These are phyloP conservation scores for Scaptomyza cyrtandrae DNA, from an alignment of 2,888 invertebrate genomes.

Conservation along the genomic window DNA sequence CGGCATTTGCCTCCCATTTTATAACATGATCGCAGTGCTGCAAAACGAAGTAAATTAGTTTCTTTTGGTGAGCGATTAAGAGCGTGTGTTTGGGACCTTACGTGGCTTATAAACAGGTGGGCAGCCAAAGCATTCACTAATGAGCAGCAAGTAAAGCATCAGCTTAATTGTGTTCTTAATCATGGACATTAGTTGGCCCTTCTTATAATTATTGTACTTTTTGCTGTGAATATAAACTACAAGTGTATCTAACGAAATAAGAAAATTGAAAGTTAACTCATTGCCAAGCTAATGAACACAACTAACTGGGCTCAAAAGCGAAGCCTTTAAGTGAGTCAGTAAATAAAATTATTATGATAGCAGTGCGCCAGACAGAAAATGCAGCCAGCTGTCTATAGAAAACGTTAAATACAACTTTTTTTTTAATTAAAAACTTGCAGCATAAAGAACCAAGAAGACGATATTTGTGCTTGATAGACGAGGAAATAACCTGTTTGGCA, in stretches of 20 bases:
- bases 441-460: conserved; percentile 25
- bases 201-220: neutral
- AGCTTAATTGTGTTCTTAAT: conserved; percentile 5
- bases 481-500: neutral
- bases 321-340: conserved; percentile 58
- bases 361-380: conserved; percentile 38
- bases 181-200: neutral
- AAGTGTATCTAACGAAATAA: neutral
- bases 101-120: neutral
- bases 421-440: conserved; percentile 76
- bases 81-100: neutral
- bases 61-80: rapidly evolving
- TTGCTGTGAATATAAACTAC: neutral
- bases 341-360: conserved; percentile 67
- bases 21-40: conserved; percentile 18
- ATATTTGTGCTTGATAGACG: conserved; percentile 18
- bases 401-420: conserved; percentile 69
- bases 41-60: neutral
- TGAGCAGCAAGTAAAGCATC: conserved; percentile 16
- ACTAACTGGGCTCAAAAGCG: neutral
- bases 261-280: conserved; percentile 31
- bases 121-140: conserved; percentile 12
- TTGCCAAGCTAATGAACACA: conserved; percentile 2
- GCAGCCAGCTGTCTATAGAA: conserved; percentile 45
- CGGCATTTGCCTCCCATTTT: conserved; percentile 18